Conservation (phyloP, 1,140 invertebrate genomes). For the Thaumetopoea pityocampa region DNA sequence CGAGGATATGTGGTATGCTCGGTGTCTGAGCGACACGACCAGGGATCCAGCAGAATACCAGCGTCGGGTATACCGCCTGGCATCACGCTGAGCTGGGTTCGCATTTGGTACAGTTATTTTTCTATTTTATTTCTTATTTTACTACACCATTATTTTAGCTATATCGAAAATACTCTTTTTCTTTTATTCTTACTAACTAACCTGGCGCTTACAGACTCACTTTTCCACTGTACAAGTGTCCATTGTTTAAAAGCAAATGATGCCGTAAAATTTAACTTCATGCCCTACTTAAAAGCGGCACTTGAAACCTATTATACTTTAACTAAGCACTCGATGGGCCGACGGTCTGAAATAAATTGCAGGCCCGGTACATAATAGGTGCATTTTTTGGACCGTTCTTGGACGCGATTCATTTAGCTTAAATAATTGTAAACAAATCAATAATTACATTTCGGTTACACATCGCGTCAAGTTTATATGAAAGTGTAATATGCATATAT, state of each 20-base stretch:
- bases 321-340: slow-evolving; percentile 37
- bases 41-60: no score
- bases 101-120: no score
- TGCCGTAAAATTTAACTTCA: slow-evolving; percentile 45
- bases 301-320: slow-evolving; percentile 63
- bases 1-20: no score
- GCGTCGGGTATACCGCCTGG: no score
- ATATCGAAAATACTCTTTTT: no score
- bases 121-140: no score
- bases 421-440: slow-evolving; percentile 33
- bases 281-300: slow-evolving; percentile 48
- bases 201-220: slow-evolving; percentile 23
- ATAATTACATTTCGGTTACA: slow-evolving; percentile 11
- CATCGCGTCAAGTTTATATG: slow-evolving; percentile 11
- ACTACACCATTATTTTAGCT: no score
- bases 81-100: no score
- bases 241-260: slow-evolving; percentile 45
- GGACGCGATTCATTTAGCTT: slow-evolving; percentile 11
- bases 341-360: slow-evolving; percentile 44
- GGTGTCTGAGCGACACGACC: no score
- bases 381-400: slow-evolving; percentile 23
- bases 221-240: slow-evolving; percentile 29
- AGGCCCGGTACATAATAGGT: slow-evolving; percentile 32
- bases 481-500: slow-evolving; percentile 17
- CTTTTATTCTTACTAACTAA: slow-evolving; percentile 42